These are phyloP conservation scores for Anastatus disparis DNA, from an alignment of 1,140 invertebrate genomes.

Conservation along the genomic window DNA sequence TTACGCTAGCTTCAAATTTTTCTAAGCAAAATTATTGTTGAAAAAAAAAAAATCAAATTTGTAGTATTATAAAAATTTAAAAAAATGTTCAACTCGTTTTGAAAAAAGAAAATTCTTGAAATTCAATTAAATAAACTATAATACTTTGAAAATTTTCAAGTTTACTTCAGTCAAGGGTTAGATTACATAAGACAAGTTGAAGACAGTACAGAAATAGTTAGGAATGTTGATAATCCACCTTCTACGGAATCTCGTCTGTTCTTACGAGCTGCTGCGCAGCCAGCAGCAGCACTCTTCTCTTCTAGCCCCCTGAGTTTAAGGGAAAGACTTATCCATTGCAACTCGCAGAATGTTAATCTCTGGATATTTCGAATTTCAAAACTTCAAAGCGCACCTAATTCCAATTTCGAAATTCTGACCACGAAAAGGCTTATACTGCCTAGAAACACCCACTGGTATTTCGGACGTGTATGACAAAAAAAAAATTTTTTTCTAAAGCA, in stretches of 20 bases:
- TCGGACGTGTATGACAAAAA: background rate
- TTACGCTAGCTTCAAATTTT: too few species aligned
- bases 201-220: background rate
- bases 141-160: too few species aligned
- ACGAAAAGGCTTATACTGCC: background rate
- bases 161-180: too few species aligned
- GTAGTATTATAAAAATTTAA: too few species aligned
- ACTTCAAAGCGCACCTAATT: slow-evolving; percentile 31
- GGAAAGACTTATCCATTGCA: too few species aligned
- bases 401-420: slow-evolving; percentile 15
- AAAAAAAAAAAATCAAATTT: too few species aligned
- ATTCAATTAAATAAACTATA: too few species aligned
- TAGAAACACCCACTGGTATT: background rate
- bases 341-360: slow-evolving; percentile 36
- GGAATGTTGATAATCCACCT: slow-evolving; percentile 33
- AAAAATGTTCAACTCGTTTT: too few species aligned
- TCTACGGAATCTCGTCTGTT: slow-evolving; percentile 11
- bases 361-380: slow-evolving; percentile 38
- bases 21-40: too few species aligned
- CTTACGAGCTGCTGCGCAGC: slow-evolving; percentile 14
- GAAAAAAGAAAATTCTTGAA: too few species aligned
- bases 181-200: slow-evolving; percentile 19
- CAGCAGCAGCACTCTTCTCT: background rate
- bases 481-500: too few species aligned
- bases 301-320: too few species aligned